These are phyloP conservation scores for Brachionus asplanchnoidis DNA, from an alignment of 1,140 invertebrate species.

Conservation along the genomic window DNA sequence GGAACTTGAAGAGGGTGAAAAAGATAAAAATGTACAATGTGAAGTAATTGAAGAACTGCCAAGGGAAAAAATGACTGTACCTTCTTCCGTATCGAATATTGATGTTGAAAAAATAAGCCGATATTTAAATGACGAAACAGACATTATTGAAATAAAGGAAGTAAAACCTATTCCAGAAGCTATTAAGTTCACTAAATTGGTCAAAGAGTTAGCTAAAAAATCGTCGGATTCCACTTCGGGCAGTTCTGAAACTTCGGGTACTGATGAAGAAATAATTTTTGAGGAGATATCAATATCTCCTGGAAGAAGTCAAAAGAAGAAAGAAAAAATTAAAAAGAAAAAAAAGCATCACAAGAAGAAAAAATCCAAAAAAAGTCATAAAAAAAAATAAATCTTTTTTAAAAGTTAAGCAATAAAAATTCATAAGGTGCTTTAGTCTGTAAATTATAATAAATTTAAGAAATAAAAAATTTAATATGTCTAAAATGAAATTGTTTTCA, in stretches of 20 bases:
- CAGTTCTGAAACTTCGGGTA: conserved; percentile 18
- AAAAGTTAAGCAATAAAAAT: neutral
- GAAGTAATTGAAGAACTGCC: neutral
- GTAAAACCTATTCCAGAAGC: neutral
- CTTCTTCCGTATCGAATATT: neutral
- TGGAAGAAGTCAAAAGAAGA: conserved; percentile 33
- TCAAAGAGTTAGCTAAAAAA: conserved; percentile 42
- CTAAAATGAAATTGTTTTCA: no score
- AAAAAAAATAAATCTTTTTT: conserved; percentile 40
- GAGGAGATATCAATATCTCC: neutral
- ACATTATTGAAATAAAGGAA: conserved; percentile 23
- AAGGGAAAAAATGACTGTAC: neutral
- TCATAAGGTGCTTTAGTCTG: neutral
- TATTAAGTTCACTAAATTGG: conserved; percentile 27
- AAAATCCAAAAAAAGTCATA: conserved; percentile 43
- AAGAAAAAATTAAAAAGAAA: conserved; percentile 43
- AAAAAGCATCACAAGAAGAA: conserved; percentile 43
- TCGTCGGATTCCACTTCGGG: conserved; percentile 34
- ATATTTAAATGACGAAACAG: neutral
- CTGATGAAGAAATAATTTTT: neutral
- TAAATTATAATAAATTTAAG: neutral
- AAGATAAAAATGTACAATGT: neutral
- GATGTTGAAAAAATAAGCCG: neutral
- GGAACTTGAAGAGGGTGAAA: neutral
- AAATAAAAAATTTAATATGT: neutral